phyloP scores from a whole-genome alignment of 2,888 invertebrate species.

The Arge pagana region DNA sequence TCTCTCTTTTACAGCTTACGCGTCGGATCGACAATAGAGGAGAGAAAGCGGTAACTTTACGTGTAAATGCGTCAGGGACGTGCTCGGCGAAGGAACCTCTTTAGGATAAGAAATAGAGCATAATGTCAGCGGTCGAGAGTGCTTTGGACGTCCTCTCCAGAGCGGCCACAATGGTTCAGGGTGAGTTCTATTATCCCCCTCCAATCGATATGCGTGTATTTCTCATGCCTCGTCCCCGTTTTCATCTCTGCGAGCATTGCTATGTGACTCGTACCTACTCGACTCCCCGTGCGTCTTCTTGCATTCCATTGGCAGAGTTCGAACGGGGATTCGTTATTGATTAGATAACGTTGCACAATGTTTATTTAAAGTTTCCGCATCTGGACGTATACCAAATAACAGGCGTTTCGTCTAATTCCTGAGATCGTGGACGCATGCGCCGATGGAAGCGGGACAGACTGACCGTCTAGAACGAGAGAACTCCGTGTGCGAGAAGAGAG shows the following conservation, averaged over 20 bases:
- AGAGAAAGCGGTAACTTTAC: conserved; percentile 11
- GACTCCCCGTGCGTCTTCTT: not conserved
- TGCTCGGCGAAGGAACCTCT: conserved; percentile 21
- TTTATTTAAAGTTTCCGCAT: conserved; percentile 15
- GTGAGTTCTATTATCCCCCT: conserved; percentile 38
- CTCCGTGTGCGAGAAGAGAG: too few species aligned
- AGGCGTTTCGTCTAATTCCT: too few species aligned
- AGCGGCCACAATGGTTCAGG: conserved; percentile 88
- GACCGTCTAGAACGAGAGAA: too few species aligned
- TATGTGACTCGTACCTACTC: too few species aligned
- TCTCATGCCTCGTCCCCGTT: not conserved
- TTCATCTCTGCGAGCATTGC: not conserved
- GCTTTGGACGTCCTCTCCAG: conserved; percentile 85
- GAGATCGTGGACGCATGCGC: too few species aligned
- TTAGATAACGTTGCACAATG: conserved; percentile 7
- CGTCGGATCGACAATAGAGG: too few species aligned
- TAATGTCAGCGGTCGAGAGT: conserved; percentile 77
- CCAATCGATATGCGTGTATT: not conserved
- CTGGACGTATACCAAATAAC: not conserved
- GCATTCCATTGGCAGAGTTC: conserved; percentile 4
- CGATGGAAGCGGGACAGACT: too few species aligned
- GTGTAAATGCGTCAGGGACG: conserved; percentile 10
- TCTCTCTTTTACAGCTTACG: too few species aligned
- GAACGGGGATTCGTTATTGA: not conserved
- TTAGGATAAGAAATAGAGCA: conserved; percentile 29